Evolutionary conservation across 2,113 vertebrate genomes (phyloP).

Genomic region (Pyxicephalus adspersus): DNA sequence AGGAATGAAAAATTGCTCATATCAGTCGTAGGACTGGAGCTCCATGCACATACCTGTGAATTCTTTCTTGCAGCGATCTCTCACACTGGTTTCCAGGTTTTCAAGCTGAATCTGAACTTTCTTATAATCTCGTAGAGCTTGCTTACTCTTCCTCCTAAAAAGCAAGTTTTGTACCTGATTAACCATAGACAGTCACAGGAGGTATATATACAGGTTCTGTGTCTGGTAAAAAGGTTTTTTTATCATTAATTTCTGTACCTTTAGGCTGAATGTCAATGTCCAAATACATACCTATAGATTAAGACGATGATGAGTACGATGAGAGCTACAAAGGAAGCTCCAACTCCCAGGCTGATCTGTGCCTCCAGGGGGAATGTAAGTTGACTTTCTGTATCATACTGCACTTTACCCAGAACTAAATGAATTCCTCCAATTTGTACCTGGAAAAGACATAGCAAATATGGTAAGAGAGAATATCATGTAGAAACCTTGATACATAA

Average conservation of each 20-base stretch:
- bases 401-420: constrained; percentile 89
- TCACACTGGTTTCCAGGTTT: constrained; percentile 96
- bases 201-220: no score
- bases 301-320: constrained; percentile 94
- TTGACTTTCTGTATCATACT: constrained; percentile 88
- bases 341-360: constrained; percentile 91
- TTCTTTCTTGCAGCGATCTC: constrained; percentile 97
- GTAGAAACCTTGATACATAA: no score
- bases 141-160: constrained; percentile 94
- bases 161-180: background rate
- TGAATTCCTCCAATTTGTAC: constrained; percentile 94
- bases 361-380: constrained; percentile 91
- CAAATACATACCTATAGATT: constrained; percentile 86
- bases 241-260: no score
- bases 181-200: no score
- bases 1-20: no score
- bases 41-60: constrained; percentile 83
- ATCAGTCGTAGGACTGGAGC: no score
- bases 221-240: no score
- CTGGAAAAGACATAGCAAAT: constrained; percentile 64
- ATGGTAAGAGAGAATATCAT: background rate
- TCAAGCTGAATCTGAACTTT: constrained; percentile 98
- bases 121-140: constrained; percentile 95
- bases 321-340: constrained; percentile 89
- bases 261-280: no score